Evolutionary conservation across 2,113 vertebrate genomes (phyloP), one percentile per base, ranked within the genome.

Genomic region (Actinemys pallida): DNA sequence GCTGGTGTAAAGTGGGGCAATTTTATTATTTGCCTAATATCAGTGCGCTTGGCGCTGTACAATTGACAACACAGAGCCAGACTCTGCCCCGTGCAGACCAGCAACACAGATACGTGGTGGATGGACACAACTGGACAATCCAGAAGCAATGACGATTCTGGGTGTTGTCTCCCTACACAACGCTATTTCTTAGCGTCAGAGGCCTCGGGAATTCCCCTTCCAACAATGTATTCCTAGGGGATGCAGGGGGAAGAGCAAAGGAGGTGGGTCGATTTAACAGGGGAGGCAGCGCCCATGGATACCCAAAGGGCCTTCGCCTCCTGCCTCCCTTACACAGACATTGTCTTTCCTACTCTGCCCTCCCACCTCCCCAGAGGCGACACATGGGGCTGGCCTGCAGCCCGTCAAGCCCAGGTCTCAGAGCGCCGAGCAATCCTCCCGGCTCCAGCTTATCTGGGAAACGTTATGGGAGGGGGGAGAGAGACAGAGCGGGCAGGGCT

Each of bases 361-460:
- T 22, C 10, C 25, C 47, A 9, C 31, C 5, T n/a, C 19, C 49
- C 16, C 49, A 11, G 27, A n/a, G 10, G 39, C 24, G 27, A n/a
- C 42, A 8, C 1, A 8, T 0, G 1, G 45, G 14, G 31, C 83
- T 90, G 3, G 76, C 45, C 57, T 1, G 2, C 85, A 83, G 47
- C 45, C 13, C 0, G 53, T 35, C 83, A 31, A 12, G 13, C 29
- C 65, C 17, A 39, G 65, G n/a, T 39, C 35, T 10, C 31, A 22
- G 65, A n/a, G 42, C 24, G 2, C 75, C 3, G 12, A 16, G 45
- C 11, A 47, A 47, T 5, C 75, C 35, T 22, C 65, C 75, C 3
- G 3, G 42, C 5, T 27, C 39, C 87, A 54, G 85, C n/a, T 20
- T 29, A 78, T 16, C 11, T 7, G 49, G 72, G 83, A 75, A 92